Conservation (phyloP, 2,113 vertebrate genomes). For the Psammodynastes pulverulentus region DNA sequence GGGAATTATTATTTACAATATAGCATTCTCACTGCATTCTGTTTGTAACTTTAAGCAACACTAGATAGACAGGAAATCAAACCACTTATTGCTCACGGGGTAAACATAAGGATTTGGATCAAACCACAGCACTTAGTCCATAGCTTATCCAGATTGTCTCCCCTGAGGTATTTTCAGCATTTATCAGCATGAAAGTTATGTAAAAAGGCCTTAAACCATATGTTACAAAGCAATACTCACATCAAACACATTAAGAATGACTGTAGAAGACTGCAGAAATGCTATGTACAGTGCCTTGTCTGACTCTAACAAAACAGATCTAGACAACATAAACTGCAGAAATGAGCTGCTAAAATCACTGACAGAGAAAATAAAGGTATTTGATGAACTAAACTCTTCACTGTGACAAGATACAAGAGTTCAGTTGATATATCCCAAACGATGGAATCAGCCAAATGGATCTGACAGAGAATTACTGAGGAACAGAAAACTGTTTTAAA, state of each 20-base stretch:
- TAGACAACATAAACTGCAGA: slow-evolving; percentile 34
- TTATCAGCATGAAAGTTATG: slow-evolving; percentile 57
- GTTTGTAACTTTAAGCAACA: slow-evolving; percentile 56
- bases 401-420: neutral
- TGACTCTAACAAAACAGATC: slow-evolving; percentile 5
- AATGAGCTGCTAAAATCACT: slow-evolving; percentile 41
- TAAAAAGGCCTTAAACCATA: slow-evolving; percentile 58
- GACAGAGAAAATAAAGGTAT: slow-evolving; percentile 10
- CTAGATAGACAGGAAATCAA: slow-evolving; percentile 64
- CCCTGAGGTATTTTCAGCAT: slow-evolving; percentile 63
- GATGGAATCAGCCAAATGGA: neutral
- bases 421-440: slow-evolving; percentile 36
- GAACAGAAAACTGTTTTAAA: slow-evolving; percentile 33
- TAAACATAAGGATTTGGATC: slow-evolving; percentile 68
- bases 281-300: neutral
- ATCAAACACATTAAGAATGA: slow-evolving; percentile 34
- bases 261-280: slow-evolving; percentile 31
- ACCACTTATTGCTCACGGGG: slow-evolving; percentile 58
- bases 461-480: slow-evolving; percentile 29
- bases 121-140: slow-evolving; percentile 45
- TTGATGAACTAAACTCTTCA: slow-evolving; percentile 17
- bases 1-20: slow-evolving; percentile 20
- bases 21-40: slow-evolving; percentile 44
- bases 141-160: slow-evolving; percentile 57
- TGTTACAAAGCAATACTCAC: slow-evolving; percentile 53